Evolutionary conservation across 2,797 vertebrate genomes (phyloP).

Genomic region (Microctenopoma steveboyesi): DNA sequence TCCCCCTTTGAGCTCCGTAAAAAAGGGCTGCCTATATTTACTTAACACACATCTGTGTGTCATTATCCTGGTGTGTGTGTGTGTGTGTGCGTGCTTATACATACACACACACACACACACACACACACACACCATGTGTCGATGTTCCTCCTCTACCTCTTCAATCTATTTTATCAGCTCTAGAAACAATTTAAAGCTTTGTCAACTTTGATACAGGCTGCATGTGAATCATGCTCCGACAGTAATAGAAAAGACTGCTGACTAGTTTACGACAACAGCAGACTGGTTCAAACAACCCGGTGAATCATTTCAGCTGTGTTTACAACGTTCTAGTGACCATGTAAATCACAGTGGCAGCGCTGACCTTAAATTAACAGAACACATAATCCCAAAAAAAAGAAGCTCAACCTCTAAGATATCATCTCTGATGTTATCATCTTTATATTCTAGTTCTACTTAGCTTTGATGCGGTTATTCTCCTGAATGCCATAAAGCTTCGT

Average conservation of each 20-base stretch:
- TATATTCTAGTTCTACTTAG: background rate
- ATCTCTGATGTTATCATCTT: background rate
- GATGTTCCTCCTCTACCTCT: constrained; percentile 25
- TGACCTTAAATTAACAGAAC: constrained; percentile 30
- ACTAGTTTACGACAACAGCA: constrained; percentile 39
- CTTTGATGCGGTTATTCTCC: too few species aligned
- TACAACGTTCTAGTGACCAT: constrained; percentile 26
- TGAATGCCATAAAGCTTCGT: too few species aligned
- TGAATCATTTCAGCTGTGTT: constrained; percentile 63
- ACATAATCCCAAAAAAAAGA: constrained; percentile 6
- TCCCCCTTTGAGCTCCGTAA: constrained; percentile 74
- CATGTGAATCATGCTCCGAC: constrained; percentile 39
- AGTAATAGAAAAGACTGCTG: constrained; percentile 28
- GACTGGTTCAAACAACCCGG: constrained; percentile 49
- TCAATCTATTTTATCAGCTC: constrained; percentile 54
- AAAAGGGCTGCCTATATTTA: constrained; percentile 82
- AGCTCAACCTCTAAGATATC: too few species aligned
- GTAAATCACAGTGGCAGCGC: constrained; percentile 38
- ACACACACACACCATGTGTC: constrained; percentile 23
- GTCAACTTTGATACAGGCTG: constrained; percentile 50
- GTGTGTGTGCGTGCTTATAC: background rate
- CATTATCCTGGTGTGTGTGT: constrained; percentile 65
- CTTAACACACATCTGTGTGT: constrained; percentile 84
- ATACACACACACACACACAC: too few species aligned
- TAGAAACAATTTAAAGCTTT: constrained; percentile 56